Conservation (phyloP, 2,888 invertebrate species). For the Fissipunctia ypsillon region DNA sequence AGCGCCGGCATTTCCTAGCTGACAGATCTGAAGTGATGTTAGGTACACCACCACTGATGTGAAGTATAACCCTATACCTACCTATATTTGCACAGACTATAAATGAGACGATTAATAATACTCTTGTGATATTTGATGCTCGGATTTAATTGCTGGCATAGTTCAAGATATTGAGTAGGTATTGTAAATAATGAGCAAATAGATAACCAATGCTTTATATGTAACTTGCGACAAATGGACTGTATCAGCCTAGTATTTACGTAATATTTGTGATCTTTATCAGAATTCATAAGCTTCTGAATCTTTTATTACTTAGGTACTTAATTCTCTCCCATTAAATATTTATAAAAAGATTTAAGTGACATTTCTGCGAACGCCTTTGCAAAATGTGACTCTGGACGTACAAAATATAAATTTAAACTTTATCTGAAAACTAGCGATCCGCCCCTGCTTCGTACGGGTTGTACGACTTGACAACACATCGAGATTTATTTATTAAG, state of each 20-base stretch:
- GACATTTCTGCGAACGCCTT: conserved; percentile 4
- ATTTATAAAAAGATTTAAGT: conserved; percentile 44
- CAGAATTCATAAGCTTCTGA: conserved; percentile 18
- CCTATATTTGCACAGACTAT: conserved; percentile 12
- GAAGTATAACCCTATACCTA: too few species aligned
- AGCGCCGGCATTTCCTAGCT: too few species aligned
- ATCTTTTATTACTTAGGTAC: neutral
- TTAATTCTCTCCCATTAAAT: conserved; percentile 14
- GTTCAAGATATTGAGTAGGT: neutral
- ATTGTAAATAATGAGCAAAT: neutral
- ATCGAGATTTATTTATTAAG: too few species aligned
- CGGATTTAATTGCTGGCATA: neutral
- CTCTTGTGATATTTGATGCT: neutral
- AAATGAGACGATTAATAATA: conserved; percentile 13
- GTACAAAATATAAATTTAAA: neutral
- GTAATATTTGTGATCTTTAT: too few species aligned
- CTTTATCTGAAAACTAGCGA: neutral
- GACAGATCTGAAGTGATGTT: too few species aligned
- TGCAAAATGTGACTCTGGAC: conserved; percentile 1
- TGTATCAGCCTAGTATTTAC: too few species aligned
- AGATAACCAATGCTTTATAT: neutral
- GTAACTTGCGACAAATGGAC: neutral
- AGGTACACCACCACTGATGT: neutral
- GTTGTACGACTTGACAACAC: too few species aligned
- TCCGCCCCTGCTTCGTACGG: too few species aligned